Evolutionary conservation across 1,140 invertebrate genomes (phyloP).

Genomic region (Trichomalopsis sarcophagae): DNA sequence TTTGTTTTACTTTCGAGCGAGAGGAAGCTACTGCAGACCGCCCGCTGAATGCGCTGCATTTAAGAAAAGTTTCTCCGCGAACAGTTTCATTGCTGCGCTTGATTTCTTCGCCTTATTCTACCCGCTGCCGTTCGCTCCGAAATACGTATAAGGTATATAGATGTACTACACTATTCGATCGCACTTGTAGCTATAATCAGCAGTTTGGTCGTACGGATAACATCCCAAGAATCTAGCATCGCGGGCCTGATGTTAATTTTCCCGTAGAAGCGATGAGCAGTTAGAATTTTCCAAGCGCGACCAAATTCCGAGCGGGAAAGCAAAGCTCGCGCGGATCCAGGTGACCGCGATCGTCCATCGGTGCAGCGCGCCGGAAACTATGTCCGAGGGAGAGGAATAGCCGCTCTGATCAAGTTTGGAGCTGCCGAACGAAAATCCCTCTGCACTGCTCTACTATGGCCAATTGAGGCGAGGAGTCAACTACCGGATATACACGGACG

Average conservation of each 20-base stretch:
- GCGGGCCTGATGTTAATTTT: conserved; percentile 18
- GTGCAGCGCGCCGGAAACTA: conserved; percentile 21
- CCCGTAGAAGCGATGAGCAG: background rate
- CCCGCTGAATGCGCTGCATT: background rate
- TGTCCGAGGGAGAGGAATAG: background rate
- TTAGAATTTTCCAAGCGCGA: conserved; percentile 21
- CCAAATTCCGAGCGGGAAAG: background rate
- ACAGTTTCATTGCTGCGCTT: background rate
- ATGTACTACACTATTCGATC: too few relatives aligned
- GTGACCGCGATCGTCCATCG: conserved; percentile 5
- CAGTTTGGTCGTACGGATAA: background rate
- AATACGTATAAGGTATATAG: too few relatives aligned
- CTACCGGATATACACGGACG: background rate
- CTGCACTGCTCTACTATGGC: background rate
- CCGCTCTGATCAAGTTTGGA: background rate
- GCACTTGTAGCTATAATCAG: background rate
- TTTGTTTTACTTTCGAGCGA: conserved; percentile 3
- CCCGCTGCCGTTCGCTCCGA: too few relatives aligned
- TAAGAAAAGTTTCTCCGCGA: background rate
- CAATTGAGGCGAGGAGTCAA: background rate
- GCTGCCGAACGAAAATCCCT: background rate
- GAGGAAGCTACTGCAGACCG: too few relatives aligned
- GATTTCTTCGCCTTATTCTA: background rate
- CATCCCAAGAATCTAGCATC: conserved; percentile 28
- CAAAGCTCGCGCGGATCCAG: background rate